Evolutionary conservation across 1,140 invertebrate genomes (phyloP).

Genomic region (Drosophila nannoptera): DNA sequence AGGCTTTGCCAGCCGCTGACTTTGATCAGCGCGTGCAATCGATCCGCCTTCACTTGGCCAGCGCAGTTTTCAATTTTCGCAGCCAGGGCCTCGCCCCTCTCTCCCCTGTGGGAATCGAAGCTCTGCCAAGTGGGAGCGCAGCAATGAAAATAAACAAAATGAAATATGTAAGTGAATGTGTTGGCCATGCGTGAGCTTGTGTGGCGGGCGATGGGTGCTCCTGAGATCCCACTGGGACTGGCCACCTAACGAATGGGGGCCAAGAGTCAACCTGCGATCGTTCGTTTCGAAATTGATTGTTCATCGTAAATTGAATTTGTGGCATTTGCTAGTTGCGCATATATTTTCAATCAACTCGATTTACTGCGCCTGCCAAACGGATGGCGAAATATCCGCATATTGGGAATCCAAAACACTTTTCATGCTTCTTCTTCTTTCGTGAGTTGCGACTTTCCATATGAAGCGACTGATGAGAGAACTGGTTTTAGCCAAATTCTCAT

Average conservation of each 20-base stretch:
- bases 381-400: neutral
- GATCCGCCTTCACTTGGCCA: slow-evolving; percentile 62
- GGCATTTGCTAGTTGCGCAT: slow-evolving; percentile 35
- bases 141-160: slow-evolving; percentile 61
- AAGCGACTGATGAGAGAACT: no score
- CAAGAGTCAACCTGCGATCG: slow-evolving; percentile 70
- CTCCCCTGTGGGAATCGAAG: slow-evolving; percentile 50
- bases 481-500: no score
- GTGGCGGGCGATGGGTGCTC: slow-evolving; percentile 17
- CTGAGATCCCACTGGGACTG: slow-evolving; percentile 31
- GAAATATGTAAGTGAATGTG: slow-evolving; percentile 55
- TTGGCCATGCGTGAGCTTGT: slow-evolving; percentile 19
- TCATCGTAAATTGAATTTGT: slow-evolving; percentile 63
- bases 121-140: slow-evolving; percentile 34
- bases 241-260: slow-evolving; percentile 57
- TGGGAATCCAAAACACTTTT: neutral
- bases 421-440: neutral
- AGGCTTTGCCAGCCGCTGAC: slow-evolving; percentile 33
- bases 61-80: slow-evolving; percentile 59
- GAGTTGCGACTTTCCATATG: no score
- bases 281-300: slow-evolving; percentile 60
- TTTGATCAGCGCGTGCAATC: slow-evolving; percentile 61
- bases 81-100: slow-evolving; percentile 18
- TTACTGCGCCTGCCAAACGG: neutral
- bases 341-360: slow-evolving; percentile 42